Evolutionary conservation across 1,140 invertebrate genomes (phyloP).

Genomic region (Nasonia giraulti): DNA sequence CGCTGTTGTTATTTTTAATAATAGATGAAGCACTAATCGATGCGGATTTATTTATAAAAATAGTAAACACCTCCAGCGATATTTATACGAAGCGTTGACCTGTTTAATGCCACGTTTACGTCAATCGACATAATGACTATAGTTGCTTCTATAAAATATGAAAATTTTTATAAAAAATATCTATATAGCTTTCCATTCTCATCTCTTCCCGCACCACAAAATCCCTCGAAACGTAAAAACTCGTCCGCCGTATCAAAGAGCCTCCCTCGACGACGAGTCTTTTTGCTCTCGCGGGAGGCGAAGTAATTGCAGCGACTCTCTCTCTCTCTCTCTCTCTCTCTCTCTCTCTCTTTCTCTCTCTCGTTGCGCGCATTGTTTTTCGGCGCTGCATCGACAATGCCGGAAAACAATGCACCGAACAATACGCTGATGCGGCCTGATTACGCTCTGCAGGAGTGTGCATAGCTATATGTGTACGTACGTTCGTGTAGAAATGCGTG

Average conservation of each 20-base stretch:
- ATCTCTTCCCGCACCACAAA: background rate
- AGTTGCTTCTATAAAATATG: too few relatives aligned
- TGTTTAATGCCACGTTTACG: background rate
- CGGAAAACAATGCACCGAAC: slow-evolving; percentile 21
- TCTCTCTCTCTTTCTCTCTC: too few relatives aligned
- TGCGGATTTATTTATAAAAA: background rate
- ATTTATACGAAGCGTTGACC: background rate
- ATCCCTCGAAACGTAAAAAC: background rate
- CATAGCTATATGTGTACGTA: too few relatives aligned
- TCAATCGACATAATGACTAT: background rate
- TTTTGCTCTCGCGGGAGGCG: background rate
- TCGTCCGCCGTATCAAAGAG: background rate
- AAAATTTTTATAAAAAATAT: too few relatives aligned
- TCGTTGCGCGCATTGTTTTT: slow-evolving; percentile 18
- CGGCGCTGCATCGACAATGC: background rate
- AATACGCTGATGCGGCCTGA: slow-evolving; percentile 23
- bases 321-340: too few relatives aligned
- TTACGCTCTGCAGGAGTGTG: background rate
- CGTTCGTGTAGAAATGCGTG: background rate
- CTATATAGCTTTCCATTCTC: too few relatives aligned
- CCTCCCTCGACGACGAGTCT: background rate
- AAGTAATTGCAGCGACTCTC: background rate
- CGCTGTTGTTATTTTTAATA: background rate
- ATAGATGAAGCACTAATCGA: background rate
- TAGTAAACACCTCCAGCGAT: background rate